Evolutionary conservation across 2,113 vertebrate genomes (phyloP).

Genomic region (Platycercus adscitus): DNA sequence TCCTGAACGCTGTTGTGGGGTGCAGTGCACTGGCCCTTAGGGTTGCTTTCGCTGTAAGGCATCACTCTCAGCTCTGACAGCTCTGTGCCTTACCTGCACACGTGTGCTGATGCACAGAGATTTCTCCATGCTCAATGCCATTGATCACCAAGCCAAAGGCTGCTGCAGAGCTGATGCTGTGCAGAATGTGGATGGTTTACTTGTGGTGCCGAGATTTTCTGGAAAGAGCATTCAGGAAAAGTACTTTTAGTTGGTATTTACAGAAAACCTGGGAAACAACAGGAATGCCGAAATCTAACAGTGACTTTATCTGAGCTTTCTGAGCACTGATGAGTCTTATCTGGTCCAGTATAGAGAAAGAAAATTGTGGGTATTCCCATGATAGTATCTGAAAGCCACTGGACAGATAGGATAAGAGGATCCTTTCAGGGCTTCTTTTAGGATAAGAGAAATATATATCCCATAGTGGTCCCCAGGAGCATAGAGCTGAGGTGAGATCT

Average conservation of each 20-base stretch:
- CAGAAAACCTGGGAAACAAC: background rate
- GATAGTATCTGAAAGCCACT: background rate
- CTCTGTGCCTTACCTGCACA: background rate
- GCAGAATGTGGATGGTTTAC: background rate
- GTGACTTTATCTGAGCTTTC: background rate
- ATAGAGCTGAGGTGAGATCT: background rate
- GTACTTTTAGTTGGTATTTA: background rate
- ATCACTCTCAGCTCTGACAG: background rate
- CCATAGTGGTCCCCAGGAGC: background rate
- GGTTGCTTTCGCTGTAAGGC: background rate
- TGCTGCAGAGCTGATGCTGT: background rate
- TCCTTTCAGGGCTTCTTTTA: background rate
- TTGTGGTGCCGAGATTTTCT: rapidly evolving
- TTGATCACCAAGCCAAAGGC: background rate
- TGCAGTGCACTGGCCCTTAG: background rate
- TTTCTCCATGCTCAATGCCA: rapidly evolving
- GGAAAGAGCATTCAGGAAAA: background rate
- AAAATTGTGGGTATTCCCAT: background rate
- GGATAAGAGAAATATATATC: background rate
- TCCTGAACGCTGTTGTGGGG: background rate
- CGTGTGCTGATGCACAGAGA: background rate
- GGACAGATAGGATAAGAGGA: background rate
- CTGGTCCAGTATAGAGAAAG: background rate
- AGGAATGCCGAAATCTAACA: background rate
- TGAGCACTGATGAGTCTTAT: background rate